Conservation (phyloP, 2,797 vertebrate genomes). For the Nyctalus aviator region DNA sequence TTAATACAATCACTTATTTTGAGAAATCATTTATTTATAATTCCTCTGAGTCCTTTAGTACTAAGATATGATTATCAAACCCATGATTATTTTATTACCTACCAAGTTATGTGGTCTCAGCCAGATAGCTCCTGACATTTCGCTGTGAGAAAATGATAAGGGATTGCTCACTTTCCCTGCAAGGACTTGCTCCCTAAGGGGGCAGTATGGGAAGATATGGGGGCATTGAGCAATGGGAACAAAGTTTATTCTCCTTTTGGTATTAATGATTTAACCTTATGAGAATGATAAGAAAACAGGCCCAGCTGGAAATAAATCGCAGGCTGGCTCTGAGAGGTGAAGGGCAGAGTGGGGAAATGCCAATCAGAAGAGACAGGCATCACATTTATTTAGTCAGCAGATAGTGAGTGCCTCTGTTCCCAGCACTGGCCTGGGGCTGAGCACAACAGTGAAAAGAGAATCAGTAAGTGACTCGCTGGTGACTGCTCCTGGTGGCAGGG, state of each 20-base stretch:
- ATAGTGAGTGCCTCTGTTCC: neutral
- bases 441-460: neutral
- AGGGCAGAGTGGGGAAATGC: neutral
- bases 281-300: neutral
- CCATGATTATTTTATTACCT: constrained; percentile 71
- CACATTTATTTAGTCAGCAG: neutral
- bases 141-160: constrained; percentile 1
- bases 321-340: constrained; percentile 1
- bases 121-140: constrained; percentile 70
- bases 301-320: neutral
- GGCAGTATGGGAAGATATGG: neutral
- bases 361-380: neutral
- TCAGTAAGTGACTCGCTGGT: neutral
- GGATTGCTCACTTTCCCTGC: constrained; percentile 20
- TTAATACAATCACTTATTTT: constrained; percentile 65
- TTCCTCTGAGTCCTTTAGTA: constrained; percentile 63
- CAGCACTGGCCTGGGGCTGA: neutral
- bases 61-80: constrained; percentile 67
- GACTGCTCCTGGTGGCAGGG: neutral
- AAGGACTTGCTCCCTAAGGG: neutral
- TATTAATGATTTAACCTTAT: neutral
- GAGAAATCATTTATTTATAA: constrained; percentile 72
- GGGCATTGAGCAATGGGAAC: neutral
- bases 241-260: neutral
- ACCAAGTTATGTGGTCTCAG: constrained; percentile 50